These are phyloP conservation scores for Lethenteron reissneri DNA, from an alignment of 2,113 vertebrate genomes.

Conservation along the genomic window DNA sequence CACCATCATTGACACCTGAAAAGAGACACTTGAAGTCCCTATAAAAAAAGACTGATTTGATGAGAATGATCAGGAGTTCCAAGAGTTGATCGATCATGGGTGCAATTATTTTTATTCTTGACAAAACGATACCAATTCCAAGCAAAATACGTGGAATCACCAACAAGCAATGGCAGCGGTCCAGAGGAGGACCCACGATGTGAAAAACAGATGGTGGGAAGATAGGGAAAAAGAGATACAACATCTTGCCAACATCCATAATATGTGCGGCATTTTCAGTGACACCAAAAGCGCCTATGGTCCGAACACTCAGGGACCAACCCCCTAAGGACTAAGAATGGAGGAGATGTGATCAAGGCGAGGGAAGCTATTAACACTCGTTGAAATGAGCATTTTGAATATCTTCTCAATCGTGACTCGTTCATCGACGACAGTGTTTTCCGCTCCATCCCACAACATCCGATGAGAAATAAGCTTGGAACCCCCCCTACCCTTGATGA, in stretches of 20 bases:
- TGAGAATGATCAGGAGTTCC: constrained; percentile 1
- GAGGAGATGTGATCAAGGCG: neutral
- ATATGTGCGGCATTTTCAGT: neutral
- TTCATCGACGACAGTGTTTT: neutral
- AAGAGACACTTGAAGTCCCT: neutral
- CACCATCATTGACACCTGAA: neutral
- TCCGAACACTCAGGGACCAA: too few relatives aligned
- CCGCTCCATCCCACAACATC: neutral
- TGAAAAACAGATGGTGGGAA: neutral
- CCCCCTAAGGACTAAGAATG: too few relatives aligned
- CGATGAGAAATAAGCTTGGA: neutral
- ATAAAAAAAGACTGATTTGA: neutral
- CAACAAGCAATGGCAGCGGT: neutral
- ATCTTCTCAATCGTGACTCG: neutral
- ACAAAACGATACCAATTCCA: neutral
- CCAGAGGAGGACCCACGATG: neutral
- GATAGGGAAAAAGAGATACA: neutral
- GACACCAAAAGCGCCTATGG: too few relatives aligned
- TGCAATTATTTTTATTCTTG: neutral
- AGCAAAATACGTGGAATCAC: neutral
- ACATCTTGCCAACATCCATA: neutral
- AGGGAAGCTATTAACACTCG: neutral
- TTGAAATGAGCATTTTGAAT: neutral
- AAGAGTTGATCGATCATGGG: neutral
- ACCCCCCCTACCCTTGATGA: constrained; percentile 18